These are phyloP conservation scores for Pachyrhynchus sulphureomaculatus DNA, from an alignment of 1,140 invertebrate species.

Conservation along the genomic window DNA sequence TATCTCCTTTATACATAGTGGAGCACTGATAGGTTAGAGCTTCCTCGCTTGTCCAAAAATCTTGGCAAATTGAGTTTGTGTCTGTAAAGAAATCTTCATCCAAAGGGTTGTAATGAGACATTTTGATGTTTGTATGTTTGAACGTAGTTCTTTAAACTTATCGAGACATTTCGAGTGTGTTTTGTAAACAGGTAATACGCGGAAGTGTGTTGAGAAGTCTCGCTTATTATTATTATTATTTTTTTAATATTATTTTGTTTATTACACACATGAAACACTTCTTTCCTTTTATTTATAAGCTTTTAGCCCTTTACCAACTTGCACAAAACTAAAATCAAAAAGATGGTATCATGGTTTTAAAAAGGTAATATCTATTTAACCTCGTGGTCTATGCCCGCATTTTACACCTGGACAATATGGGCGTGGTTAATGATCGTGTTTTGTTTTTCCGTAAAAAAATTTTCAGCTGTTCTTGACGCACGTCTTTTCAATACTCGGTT, in stretches of 20 bases:
- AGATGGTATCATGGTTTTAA: conserved; percentile 14
- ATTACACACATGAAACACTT: too few species aligned
- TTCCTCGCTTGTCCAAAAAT: neutral
- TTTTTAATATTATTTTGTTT: too few species aligned
- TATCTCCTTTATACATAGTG: neutral
- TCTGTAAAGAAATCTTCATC: neutral
- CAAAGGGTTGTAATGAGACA: neutral
- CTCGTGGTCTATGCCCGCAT: conserved; percentile 24
- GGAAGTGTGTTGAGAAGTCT: too few species aligned
- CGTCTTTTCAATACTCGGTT: too few species aligned
- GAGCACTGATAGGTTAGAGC: neutral
- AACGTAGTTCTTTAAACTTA: too few species aligned
- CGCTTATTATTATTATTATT: too few species aligned
- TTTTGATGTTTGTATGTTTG: neutral
- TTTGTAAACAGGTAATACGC: too few species aligned
- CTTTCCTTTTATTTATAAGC: neutral
- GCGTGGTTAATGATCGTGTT: conserved; percentile 17
- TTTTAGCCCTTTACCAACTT: neutral
- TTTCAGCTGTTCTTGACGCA: conserved; percentile 18
- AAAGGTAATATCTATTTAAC: conserved; percentile 14
- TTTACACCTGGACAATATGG: conserved; percentile 27
- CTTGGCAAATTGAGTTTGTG: neutral
- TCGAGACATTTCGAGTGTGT: too few species aligned
- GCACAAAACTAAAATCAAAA: conserved; percentile 8
- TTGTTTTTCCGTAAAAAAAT: conserved; percentile 8